These are phyloP conservation scores for Patella depressa DNA, from an alignment of 2,888 invertebrate species.

Conservation along the genomic window DNA sequence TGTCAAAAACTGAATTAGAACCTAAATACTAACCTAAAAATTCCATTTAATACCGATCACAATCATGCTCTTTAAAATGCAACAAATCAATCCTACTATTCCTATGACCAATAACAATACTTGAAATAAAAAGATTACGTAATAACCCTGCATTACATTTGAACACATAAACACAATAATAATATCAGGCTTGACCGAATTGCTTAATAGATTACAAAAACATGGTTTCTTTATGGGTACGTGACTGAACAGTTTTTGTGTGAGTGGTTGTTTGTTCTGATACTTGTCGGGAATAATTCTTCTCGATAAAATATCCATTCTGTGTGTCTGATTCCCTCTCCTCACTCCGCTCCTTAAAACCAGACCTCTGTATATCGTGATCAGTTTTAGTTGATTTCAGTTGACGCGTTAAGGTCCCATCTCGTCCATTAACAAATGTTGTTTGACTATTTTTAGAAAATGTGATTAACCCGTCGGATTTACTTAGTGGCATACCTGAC, in stretches of 20 bases:
- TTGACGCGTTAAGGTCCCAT: slow-evolving; percentile 28
- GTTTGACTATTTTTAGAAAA: slow-evolving; percentile 30
- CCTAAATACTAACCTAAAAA: no score
- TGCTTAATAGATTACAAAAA: slow-evolving; percentile 20
- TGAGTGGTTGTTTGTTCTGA: slow-evolving; percentile 31
- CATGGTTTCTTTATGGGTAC: slow-evolving; percentile 34
- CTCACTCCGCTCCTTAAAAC: slow-evolving; percentile 29
- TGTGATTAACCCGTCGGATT: slow-evolving; percentile 45
- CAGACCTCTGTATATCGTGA: slow-evolving; percentile 32
- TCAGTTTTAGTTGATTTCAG: slow-evolving; percentile 40
- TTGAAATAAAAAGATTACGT: no score
- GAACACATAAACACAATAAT: no score
- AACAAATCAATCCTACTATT: no score
- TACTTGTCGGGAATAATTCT: slow-evolving; percentile 32
- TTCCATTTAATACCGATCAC: no score
- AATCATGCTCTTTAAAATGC: no score
- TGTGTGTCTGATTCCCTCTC: slow-evolving; percentile 28
- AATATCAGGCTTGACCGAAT: no score
- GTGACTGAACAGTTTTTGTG: slow-evolving; percentile 32
- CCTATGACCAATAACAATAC: no score
- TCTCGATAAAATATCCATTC: slow-evolving; percentile 29
- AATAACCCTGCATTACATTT: no score
- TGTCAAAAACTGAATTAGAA: no score
- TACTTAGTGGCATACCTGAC: slow-evolving; percentile 38
- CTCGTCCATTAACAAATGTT: slow-evolving; percentile 37